Conservation (phyloP, 1,140 invertebrate species). For the Goniozus legneri region DNA sequence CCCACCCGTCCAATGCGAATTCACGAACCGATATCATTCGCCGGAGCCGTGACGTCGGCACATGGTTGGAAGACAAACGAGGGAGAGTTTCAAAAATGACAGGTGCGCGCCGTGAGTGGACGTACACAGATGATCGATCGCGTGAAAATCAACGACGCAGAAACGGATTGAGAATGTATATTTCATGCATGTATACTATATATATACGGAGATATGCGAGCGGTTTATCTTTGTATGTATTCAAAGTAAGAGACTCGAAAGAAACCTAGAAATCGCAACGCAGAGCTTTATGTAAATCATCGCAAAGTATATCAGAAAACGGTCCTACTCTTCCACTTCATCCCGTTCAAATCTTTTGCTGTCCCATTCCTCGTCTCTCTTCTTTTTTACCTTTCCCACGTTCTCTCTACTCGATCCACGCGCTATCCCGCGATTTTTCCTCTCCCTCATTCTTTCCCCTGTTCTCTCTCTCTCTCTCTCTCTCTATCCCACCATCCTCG, state of each 20-base stretch:
- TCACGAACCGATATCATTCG: too few species aligned
- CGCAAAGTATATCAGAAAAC: constrained; percentile 16
- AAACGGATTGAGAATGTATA: constrained; percentile 7
- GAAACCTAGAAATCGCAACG: too few species aligned
- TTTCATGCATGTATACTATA: too few species aligned
- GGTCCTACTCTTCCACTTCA: too few species aligned
- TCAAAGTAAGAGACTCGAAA: too few species aligned
- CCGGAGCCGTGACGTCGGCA: too few species aligned
- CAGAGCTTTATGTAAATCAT: constrained; percentile 20
- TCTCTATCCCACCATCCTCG: constrained; percentile 1
- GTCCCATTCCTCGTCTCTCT: constrained; percentile 1
- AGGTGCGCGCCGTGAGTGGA: constrained; percentile 9
- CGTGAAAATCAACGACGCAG: constrained; percentile 13
- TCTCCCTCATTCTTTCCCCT: neutral
- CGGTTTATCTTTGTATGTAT: too few species aligned
- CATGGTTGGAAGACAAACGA: constrained; percentile 15
- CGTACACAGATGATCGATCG: constrained; percentile 19
- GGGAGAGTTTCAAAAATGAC: constrained; percentile 17
- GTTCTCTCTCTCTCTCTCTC: neutral
- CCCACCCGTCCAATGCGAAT: too few species aligned
- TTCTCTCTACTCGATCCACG: constrained; percentile 1
- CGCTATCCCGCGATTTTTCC: neutral
- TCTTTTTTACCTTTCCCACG: neutral
- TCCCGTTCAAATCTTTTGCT: too few species aligned
- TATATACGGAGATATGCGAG: constrained; percentile 1